Evolutionary conservation across 2,113 vertebrate genomes (phyloP).

Genomic region (Salvelinus namaycush): DNA sequence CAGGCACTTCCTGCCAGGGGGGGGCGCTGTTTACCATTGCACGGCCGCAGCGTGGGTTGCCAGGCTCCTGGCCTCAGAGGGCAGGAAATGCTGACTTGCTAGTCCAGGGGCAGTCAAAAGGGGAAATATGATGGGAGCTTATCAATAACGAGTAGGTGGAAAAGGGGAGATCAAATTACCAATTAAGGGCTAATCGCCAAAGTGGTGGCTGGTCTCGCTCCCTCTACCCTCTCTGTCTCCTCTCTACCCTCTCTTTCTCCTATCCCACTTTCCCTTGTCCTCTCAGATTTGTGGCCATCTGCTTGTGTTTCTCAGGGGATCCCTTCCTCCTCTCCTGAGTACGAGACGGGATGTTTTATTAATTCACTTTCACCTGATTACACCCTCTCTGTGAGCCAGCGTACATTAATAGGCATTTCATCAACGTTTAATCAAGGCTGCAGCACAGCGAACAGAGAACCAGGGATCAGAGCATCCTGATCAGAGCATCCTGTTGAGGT

Average conservation of each 20-base stretch:
- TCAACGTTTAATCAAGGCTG: slow-evolving; percentile 63
- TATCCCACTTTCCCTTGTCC: slow-evolving; percentile 23
- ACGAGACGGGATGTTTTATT: slow-evolving; percentile 68
- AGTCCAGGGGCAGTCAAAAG: too few species aligned
- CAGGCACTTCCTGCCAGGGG: slow-evolving; percentile 53
- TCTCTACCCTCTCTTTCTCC: not conserved
- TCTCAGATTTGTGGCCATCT: slow-evolving; percentile 66
- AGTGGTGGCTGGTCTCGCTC: too few species aligned
- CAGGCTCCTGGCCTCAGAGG: too few species aligned
- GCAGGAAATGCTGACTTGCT: not conserved
- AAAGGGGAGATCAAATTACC: too few species aligned
- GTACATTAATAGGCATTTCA: slow-evolving; percentile 78
- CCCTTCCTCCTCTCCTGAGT: slow-evolving; percentile 48
- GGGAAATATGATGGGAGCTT: too few species aligned
- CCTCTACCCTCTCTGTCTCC: slow-evolving; percentile 1
- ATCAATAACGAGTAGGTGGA: too few species aligned
- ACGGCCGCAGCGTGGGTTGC: too few species aligned
- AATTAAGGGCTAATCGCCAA: too few species aligned
- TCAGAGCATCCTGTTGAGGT: slow-evolving; percentile 1
- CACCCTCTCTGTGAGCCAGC: slow-evolving; percentile 53
- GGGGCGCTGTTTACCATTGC: slow-evolving; percentile 48
- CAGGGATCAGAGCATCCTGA: slow-evolving; percentile 14
- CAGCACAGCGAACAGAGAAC: slow-evolving; percentile 29
- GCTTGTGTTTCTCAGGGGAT: slow-evolving; percentile 60
- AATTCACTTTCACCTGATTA: slow-evolving; percentile 77